These are phyloP conservation scores for Clarias platycephalus DNA, from an alignment of 2,797 vertebrate genomes.

Conservation along the genomic window DNA sequence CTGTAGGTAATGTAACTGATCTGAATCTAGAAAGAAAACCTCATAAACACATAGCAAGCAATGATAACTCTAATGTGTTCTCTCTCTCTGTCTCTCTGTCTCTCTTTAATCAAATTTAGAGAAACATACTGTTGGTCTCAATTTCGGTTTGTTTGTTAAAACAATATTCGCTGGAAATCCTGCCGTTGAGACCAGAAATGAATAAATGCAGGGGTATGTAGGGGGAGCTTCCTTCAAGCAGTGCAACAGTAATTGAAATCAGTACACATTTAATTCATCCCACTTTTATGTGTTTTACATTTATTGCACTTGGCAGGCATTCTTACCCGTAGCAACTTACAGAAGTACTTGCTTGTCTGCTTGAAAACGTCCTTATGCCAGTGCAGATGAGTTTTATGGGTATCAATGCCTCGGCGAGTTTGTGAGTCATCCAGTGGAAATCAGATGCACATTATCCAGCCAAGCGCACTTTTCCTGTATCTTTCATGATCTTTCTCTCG, in stretches of 20 bases:
- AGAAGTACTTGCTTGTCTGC: neutral
- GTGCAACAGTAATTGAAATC: neutral
- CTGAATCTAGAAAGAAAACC: neutral
- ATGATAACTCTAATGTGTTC: neutral
- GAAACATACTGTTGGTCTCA: neutral
- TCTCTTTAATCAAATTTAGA: neutral
- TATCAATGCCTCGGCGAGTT: slow-evolving; percentile 17
- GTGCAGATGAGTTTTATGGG: slow-evolving; percentile 3
- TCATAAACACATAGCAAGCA: neutral
- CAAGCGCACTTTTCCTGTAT: neutral
- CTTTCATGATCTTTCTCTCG: neutral
- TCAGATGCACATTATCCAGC: slow-evolving; percentile 17
- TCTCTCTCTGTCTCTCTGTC: neutral
- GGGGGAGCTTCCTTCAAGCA: neutral
- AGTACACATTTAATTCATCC: slow-evolving; percentile 10
- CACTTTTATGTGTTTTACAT: slow-evolving; percentile 7
- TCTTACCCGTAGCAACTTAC: neutral
- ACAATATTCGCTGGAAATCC: neutral
- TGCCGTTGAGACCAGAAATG: neutral
- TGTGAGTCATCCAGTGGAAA: slow-evolving; percentile 7
- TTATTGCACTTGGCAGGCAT: neutral
- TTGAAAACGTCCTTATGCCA: slow-evolving; percentile 4
- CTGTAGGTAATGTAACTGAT: neutral
- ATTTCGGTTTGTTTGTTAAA: neutral
- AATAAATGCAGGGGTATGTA: neutral